Evolutionary conservation across 2,888 invertebrate species (phyloP), one percentile per base, ranked within the genome.

Genomic region (Oxycera nigricornis): DNA sequence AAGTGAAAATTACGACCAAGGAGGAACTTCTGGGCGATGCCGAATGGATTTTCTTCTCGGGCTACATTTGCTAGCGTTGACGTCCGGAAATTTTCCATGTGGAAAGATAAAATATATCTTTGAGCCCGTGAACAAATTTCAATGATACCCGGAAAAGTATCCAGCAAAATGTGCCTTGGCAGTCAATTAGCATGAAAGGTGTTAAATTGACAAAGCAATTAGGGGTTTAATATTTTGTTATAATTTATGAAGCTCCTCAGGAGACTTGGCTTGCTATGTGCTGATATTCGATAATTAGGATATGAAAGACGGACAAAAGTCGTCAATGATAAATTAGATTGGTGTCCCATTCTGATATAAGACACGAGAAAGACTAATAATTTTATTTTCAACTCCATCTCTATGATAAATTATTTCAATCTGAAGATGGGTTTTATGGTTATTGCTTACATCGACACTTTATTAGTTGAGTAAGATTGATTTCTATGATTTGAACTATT

Each of bases 181-280:
- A 50, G 68, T 68, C 68, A 68, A 68, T 68, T 68, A 68, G 68
- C 17, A 20, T 1, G 30, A 50, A 52, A 68, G 68, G 68, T 52
- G 68, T 20, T 46, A 68, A 68, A 68, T 68, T 68, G 68, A 17
- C 46, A 31, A 9, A 50, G 50, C 31, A 68, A 68, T 68, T 68
- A 68, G 68, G 50, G 1, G 30, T 68, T 50, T 68, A 50, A 68
- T 68, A 50, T 68, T 68, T 68, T 28, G 7, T 39, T 41, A 31
- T 28, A 61, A 61, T 61, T 41, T 1, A 41, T 39, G 24, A 30
- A 41, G 65, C 41, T 41, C 22, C 39, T 65, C 65, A 65, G 41
- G 20, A 55, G 46, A 46, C 17, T 14, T 46, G 17, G n/a, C 46
- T 46, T 46, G 46, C 17, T 11, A 17, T n/a, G 46, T 14, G 46